Evolutionary conservation across 2,113 vertebrate species (phyloP).

Genomic region (Ochotona curzoniae): DNA sequence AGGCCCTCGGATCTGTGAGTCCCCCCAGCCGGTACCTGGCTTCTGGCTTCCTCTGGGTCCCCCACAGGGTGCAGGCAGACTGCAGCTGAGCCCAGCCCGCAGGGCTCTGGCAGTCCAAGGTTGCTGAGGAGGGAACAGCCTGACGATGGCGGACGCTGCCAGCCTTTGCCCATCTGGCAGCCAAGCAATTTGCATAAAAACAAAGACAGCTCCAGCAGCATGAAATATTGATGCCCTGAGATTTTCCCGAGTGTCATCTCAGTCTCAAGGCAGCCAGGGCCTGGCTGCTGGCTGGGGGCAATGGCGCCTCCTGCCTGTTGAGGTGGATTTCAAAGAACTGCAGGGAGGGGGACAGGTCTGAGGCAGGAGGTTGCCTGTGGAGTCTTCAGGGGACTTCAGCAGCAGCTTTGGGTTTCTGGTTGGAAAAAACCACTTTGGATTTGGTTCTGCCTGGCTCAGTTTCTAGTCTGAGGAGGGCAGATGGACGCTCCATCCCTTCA

Average conservation of each 20-base stretch:
- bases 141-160: constrained; percentile 59
- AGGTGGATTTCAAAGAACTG: constrained; percentile 5
- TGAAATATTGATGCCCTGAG: constrained; percentile 81
- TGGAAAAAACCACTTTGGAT: constrained; percentile 39
- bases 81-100: constrained; percentile 15
- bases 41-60: neutral
- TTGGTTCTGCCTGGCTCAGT: constrained; percentile 1
- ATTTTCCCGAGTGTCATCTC: constrained; percentile 55
- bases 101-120: neutral
- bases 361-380: neutral
- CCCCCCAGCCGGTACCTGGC: neutral
- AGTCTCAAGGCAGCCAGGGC: neutral
- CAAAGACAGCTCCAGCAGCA: constrained; percentile 75
- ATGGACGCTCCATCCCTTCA: neutral
- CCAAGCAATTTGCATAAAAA: constrained; percentile 77
- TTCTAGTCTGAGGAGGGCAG: constrained; percentile 23
- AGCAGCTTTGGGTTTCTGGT: constrained; percentile 40
- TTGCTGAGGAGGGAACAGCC: constrained; percentile 49
- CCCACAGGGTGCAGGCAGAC: neutral
- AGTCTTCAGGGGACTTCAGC: neutral
- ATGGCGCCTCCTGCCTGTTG: constrained; percentile 43
- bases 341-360: neutral
- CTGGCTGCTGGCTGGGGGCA: neutral
- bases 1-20: neutral
- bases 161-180: constrained; percentile 77